Evolutionary conservation across 1,140 invertebrate species (phyloP), one percentile per base, ranked within the genome.

Genomic region (Orussus abietinus): DNA sequence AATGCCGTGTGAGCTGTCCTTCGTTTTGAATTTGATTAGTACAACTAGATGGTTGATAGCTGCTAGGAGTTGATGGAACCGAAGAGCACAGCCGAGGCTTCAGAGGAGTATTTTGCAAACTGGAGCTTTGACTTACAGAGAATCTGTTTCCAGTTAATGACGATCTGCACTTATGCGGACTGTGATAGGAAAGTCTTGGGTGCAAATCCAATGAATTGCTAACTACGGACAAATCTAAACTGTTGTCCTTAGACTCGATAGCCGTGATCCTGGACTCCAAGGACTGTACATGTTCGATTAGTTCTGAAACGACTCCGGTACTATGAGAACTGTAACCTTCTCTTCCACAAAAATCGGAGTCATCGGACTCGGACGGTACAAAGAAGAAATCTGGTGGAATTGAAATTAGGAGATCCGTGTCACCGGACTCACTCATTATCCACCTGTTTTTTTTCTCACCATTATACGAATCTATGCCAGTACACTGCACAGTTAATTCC

Each of bases 371-470:
- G 26, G 68, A 74, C 9, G 59, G 63, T 20, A 81, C 72, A 21
- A 77, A 49, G 58, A 84, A 86, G 48, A 85, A 80, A 66, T 86
- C 80, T 6, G 86, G 86, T 36, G 85, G 85, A 62, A 88, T 85
- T 42, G 85, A 66, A 45, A 90, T 62, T 42, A 90, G 72, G 51
- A 86, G 77, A 68, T 90, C 86, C 3, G 86, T 90, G 66, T 88
- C 85, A 77, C 88, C 86, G 41, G 85, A 82, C 61, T 88, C 85
- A 79, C 85, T 88, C 86, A 88, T 88, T 60, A 77, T 66, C 19
- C 26, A 4, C 12, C 25, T 10, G 18, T 21, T 36, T 21, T 26
- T 10, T 4, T 19, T 13, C n/a, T 10, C 3, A 33, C 9, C 31
- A 33, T 33, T 33, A 33, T 33, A 10, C n/a, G n/a, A 33, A 25